A percentile compares a stretch with the other conserved stretches of the same genome.
phyloP scores from a whole-genome alignment of 2,797 vertebrate species.

The Australoheros facetus region DNA sequence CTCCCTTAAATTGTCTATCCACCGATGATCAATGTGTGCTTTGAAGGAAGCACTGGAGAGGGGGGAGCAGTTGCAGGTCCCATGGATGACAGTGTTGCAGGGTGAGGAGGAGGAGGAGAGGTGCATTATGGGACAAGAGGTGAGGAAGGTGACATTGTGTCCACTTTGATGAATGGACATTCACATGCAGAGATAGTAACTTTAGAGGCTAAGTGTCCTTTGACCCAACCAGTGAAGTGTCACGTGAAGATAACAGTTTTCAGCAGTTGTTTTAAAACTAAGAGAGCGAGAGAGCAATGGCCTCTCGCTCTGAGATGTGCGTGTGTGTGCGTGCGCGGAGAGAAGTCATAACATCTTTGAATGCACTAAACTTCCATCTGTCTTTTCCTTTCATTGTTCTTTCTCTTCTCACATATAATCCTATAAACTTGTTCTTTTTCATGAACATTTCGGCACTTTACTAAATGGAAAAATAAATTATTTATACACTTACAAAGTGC shows the following conservation, averaged over 20 bases:
- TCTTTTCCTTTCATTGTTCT: neutral
- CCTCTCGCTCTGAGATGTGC: neutral
- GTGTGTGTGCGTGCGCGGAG: neutral
- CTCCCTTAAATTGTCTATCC: conserved; percentile 37
- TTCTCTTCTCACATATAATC: neutral
- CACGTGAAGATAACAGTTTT: conserved; percentile 24
- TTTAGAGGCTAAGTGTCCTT: conserved; percentile 41
- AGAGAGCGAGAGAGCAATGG: conserved; percentile 10
- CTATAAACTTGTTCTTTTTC: neutral
- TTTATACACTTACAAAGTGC: neutral
- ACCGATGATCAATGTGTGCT: conserved; percentile 54
- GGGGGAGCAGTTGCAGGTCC: conserved; percentile 20
- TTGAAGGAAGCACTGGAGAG: conserved; percentile 35
- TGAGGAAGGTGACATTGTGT: conserved; percentile 46
- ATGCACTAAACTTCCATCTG: neutral
- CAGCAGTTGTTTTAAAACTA: conserved; percentile 31
- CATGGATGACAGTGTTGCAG: neutral
- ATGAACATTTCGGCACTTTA: neutral
- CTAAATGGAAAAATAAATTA: neutral
- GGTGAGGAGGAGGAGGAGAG: conserved; percentile 15
- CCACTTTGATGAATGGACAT: conserved; percentile 54
- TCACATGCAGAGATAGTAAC: conserved; percentile 53
- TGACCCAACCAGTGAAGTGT: conserved; percentile 31
- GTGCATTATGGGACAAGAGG: conserved; percentile 23
- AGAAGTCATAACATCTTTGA: conserved; percentile 4